Conservation (phyloP, 2,113 vertebrate species). For the Melanocharis versteri region DNA sequence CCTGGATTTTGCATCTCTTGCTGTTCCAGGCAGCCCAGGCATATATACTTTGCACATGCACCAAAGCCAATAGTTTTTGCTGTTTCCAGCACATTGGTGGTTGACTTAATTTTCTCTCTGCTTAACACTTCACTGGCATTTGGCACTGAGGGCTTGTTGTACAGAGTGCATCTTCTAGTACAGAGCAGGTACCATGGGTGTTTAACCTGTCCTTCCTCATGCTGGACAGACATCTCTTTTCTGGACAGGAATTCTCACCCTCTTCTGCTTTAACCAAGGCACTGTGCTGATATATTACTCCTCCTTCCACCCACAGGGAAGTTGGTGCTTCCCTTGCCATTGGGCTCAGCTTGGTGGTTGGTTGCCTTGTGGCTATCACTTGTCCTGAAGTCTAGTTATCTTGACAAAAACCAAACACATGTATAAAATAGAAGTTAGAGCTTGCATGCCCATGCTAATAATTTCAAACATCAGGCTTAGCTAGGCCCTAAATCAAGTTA, state of each 20-base stretch:
- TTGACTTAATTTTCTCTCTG: background rate
- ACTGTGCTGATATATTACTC: background rate
- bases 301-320: background rate
- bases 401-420: background rate
- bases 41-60: background rate
- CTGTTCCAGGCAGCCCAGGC: background rate
- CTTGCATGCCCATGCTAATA: fast-evolving
- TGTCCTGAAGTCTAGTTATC: background rate
- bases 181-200: background rate
- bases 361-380: background rate
- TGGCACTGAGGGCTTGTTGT: background rate
- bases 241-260: background rate
- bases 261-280: background rate
- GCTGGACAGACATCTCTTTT: background rate
- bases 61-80: constrained; percentile 1
- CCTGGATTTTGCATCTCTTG: background rate
- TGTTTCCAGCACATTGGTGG: background rate
- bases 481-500: background rate
- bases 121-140: background rate
- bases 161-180: background rate
- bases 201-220: background rate
- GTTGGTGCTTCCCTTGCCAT: background rate
- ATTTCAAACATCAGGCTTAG: background rate
- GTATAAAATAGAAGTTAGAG: background rate
- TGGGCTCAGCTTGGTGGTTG: background rate